Percentiles rank a stretch among this genome's conserved stretches.
Evolutionary conservation across 2,888 invertebrate genomes (phyloP).

Genomic region (Ormyrus labotus): DNA sequence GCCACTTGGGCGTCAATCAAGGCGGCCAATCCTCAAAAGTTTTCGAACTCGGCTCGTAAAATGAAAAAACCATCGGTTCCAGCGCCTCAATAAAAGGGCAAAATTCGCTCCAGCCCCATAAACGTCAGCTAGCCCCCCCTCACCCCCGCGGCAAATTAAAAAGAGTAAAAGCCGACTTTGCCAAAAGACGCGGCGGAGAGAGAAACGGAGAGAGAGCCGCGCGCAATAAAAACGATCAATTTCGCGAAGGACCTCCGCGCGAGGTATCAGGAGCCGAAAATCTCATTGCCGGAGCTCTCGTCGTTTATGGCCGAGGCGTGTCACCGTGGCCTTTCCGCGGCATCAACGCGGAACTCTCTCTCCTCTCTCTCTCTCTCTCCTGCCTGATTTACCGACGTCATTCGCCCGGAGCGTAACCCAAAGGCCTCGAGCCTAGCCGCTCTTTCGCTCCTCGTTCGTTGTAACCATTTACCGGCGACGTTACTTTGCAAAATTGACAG

Average conservation of each 20-base stretch:
- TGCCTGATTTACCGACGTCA: conserved; percentile 65
- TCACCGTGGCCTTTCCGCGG: conserved; percentile 65
- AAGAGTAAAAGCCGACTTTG: conserved; percentile 44
- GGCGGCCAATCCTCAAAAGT: not conserved
- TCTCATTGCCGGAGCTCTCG: conserved; percentile 42
- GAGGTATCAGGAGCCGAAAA: conserved; percentile 39
- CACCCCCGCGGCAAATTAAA: conserved; percentile 29
- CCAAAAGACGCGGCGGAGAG: not conserved
- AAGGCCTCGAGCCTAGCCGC: conserved; percentile 3
- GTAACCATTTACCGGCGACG: conserved; percentile 58
- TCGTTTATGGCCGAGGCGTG: conserved; percentile 71
- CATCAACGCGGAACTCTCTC: conserved; percentile 62
- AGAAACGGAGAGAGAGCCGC: conserved; percentile 5
- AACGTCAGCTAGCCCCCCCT: conserved; percentile 18
- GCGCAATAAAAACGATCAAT: conserved; percentile 46
- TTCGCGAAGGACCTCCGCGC: conserved; percentile 23
- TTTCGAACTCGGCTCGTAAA: conserved; percentile 18
- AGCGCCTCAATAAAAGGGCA: conserved; percentile 28
- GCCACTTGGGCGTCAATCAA: conserved; percentile 5
- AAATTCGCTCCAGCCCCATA: conserved; percentile 15
- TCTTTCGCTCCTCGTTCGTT: conserved; percentile 31
- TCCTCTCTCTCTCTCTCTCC: conserved; percentile 42
- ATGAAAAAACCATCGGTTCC: conserved; percentile 18
- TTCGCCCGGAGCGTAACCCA: conserved; percentile 22
- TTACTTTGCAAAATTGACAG: conserved; percentile 65